Percentiles rank a stretch among this genome's conserved stretches.
These are phyloP conservation scores for Lichenostomus cassidix DNA, from an alignment of 2,113 vertebrate genomes.

Conservation along the genomic window DNA sequence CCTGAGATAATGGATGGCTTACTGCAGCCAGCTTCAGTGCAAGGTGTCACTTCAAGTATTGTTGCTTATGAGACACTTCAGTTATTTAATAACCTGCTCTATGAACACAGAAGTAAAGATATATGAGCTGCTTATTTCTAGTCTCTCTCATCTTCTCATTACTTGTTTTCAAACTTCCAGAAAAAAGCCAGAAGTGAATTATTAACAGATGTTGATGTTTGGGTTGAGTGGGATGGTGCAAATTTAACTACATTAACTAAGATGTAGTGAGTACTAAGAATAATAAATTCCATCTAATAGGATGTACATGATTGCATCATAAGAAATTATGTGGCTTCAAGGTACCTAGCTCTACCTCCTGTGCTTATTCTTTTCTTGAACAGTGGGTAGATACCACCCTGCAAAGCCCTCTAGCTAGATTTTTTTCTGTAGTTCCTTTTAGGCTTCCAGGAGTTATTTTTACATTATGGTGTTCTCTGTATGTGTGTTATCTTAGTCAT, in stretches of 20 bases:
- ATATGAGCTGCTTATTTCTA: neutral
- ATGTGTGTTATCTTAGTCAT: neutral
- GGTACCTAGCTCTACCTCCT: neutral
- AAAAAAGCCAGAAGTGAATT: neutral
- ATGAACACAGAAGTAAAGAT: neutral
- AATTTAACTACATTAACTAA: neutral
- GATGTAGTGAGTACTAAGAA: neutral
- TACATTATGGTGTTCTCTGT: neutral
- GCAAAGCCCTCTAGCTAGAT: neutral
- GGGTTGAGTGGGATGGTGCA: neutral
- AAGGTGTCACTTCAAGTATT: neutral
- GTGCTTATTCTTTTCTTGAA: neutral
- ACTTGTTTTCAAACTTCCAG: neutral
- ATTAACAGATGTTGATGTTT: neutral
- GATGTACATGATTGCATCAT: neutral
- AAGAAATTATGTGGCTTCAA: neutral
- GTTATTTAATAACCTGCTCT: neutral
- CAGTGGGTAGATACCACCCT: neutral
- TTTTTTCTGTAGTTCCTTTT: neutral
- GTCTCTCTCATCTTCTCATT: neutral
- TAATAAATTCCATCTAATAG: neutral
- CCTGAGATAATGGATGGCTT: neutral
- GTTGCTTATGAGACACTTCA: neutral
- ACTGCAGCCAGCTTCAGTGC: neutral
- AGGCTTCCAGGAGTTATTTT: neutral